These are phyloP conservation scores for Sebastes reedi DNA, from an alignment of 2,797 vertebrate species.

Conservation along the genomic window DNA sequence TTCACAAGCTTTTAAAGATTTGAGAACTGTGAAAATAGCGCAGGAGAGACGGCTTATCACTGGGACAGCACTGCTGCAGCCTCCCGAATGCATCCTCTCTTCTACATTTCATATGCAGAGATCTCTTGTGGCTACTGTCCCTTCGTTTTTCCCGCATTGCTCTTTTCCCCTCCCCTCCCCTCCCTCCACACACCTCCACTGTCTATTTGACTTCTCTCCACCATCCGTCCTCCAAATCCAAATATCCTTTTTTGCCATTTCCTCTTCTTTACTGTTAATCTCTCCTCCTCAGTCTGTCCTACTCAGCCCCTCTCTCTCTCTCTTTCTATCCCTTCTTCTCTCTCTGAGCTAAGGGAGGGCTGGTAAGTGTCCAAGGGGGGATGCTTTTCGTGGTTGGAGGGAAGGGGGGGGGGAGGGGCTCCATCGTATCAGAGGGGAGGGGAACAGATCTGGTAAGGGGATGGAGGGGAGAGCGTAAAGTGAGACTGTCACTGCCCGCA, in stretches of 20 bases:
- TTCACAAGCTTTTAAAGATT: constrained; percentile 52
- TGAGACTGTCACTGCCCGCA: constrained; percentile 77
- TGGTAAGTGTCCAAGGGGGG: constrained; percentile 64
- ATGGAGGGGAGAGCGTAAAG: constrained; percentile 64
- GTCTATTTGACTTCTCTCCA: constrained; percentile 24
- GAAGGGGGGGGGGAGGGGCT: constrained; percentile 69
- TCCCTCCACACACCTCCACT: constrained; percentile 3
- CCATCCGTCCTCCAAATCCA: constrained; percentile 51
- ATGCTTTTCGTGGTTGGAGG: constrained; percentile 64
- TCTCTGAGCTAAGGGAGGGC: constrained; percentile 54
- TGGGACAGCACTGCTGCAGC: constrained; percentile 61
- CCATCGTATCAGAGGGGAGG: constrained; percentile 59
- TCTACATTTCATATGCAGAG: constrained; percentile 39
- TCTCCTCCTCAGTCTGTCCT: constrained; percentile 43
- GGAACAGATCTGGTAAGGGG: constrained; percentile 60
- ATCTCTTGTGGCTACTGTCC: constrained; percentile 43
- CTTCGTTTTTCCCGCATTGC: constrained; percentile 39
- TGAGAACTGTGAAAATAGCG: constrained; percentile 56
- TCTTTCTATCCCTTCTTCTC: background rate
- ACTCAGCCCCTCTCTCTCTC: constrained; percentile 10
- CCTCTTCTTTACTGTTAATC: constrained; percentile 28
- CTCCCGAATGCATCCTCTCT: constrained; percentile 40
- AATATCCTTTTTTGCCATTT: constrained; percentile 44
- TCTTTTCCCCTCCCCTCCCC: background rate
- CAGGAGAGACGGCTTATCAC: constrained; percentile 54